Base-by-base conservation (phyloP, 2,113 vertebrate species). In the Elaphurus davidianus region DNA sequence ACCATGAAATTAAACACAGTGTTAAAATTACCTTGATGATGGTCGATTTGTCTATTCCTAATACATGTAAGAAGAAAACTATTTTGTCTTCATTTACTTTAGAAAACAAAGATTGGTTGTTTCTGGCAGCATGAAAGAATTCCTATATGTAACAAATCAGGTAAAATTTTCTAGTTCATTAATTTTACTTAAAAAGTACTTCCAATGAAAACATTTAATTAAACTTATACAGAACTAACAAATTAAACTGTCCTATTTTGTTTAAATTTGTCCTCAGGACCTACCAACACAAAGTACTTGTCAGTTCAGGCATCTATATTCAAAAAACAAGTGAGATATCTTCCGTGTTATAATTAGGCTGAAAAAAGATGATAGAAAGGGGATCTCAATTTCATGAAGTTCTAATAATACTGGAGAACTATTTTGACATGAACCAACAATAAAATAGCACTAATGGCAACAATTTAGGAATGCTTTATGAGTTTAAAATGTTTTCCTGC, bases 41-140 rank as follows among this genome's bases (percentile, higher is more conserved):
- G 99, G 99, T 47, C 99, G 99, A 97, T 99, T 99, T 99, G 98
- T 99, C 99, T 87, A 99, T 98, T 94, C 99, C 99, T 87, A 99
- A 98, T 84, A 99, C 99, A 98, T 99, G 99, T 89, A 99, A 99
- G 98, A 99, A 99, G 95, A 99, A 99, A 93, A 99, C 97, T 55
- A 99, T 99, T 96, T 99, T 99, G 60, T 99, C 99, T 98, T 99
- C 98, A 13, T 99, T 99, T 57, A 99, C 87, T 92, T 99, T 99
- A 86, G 98, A 98, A 96, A 99, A 99, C 97, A 99, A 98, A 0
- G 99, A 99, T 89, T 99, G 98, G 98, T 99, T 99, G 54, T 97
- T 99, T 98, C 98, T 99, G 27, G 99, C 99, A 97, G 98, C 99
- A 97, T 97, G 98, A 91, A 99, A 99, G 97, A 99, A 99, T 64